Evolutionary conservation across 1,140 invertebrate species (phyloP).

Genomic region (Drosophila tani): DNA sequence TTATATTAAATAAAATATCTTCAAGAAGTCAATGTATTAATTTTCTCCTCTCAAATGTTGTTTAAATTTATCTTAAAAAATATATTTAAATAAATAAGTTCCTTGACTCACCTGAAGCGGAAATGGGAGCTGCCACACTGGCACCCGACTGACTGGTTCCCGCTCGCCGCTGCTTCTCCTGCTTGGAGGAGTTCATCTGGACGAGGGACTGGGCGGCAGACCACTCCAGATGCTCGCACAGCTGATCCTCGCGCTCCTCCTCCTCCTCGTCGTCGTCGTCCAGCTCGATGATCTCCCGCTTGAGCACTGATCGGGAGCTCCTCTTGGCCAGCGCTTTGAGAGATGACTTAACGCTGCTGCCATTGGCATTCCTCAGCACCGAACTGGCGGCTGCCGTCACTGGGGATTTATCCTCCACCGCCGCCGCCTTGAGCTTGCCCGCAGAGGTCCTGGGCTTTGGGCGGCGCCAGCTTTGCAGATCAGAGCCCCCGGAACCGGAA

Average conservation of each 20-base stretch:
- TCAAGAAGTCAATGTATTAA: no score
- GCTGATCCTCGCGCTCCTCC: slow-evolving; percentile 43
- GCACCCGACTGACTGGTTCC: slow-evolving; percentile 19
- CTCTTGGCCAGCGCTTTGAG: slow-evolving; percentile 60
- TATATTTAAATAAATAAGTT: neutral
- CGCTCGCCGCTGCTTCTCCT: slow-evolving; percentile 70
- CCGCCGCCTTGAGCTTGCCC: slow-evolving; percentile 50
- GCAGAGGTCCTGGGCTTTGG: slow-evolving; percentile 50
- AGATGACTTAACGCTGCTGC: slow-evolving; percentile 45
- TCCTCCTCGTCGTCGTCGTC: slow-evolving; percentile 63
- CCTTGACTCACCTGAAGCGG: slow-evolving; percentile 59
- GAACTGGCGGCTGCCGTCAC: slow-evolving; percentile 12
- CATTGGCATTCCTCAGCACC: slow-evolving; percentile 74
- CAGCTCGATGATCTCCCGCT: slow-evolving; percentile 72
- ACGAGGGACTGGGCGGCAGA: slow-evolving; percentile 81
- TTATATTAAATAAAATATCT: no score
- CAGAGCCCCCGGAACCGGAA: slow-evolving; percentile 29
- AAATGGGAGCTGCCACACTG: slow-evolving; percentile 23
- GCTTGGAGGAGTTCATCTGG: slow-evolving; percentile 82
- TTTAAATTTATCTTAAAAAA: slow-evolving; percentile 11
- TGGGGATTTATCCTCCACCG: slow-evolving; percentile 46
- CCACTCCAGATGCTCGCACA: slow-evolving; percentile 76
- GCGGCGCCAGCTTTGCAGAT: slow-evolving; percentile 50
- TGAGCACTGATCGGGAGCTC: slow-evolving; percentile 52
- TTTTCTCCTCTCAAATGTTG: neutral